Conservation (phyloP, 2,113 vertebrate genomes). For the Nansenia antarctica region DNA sequence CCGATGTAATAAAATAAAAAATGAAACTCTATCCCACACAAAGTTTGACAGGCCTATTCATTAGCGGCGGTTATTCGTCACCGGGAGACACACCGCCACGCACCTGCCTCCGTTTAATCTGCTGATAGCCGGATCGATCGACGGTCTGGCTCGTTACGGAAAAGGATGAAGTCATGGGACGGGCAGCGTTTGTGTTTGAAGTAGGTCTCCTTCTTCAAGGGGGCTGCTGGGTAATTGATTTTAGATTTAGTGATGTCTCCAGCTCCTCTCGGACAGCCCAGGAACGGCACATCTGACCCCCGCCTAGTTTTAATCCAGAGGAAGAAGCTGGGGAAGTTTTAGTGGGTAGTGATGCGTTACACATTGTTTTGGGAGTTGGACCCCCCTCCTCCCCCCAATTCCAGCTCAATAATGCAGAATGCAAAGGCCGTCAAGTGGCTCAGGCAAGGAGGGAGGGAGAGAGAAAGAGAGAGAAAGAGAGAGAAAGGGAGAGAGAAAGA, state of each 20-base stretch:
- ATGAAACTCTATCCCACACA: too few relatives aligned
- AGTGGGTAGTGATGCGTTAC: slow-evolving; percentile 6
- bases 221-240: slow-evolving; percentile 64
- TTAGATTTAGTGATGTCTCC: slow-evolving; percentile 56
- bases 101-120: slow-evolving; percentile 58
- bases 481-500: too few relatives aligned
- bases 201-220: slow-evolving; percentile 50
- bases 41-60: slow-evolving; percentile 41
- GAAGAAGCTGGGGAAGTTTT: slow-evolving; percentile 16
- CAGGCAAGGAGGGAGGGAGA: slow-evolving; percentile 1
- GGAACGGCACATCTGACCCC: slow-evolving; percentile 21
- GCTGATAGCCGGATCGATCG: slow-evolving; percentile 57
- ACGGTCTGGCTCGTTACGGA: slow-evolving; percentile 51
- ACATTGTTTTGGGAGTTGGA: slow-evolving; percentile 22
- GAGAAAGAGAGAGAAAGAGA: too few relatives aligned
- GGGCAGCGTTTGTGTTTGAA: slow-evolving; percentile 55
- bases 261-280: slow-evolving; percentile 21
- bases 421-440: slow-evolving; percentile 20
- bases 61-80: slow-evolving; percentile 56
- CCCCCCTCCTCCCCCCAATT: neutral
- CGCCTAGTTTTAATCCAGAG: slow-evolving; percentile 27
- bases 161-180: slow-evolving; percentile 55
- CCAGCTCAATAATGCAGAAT: neutral
- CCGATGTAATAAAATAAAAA: too few relatives aligned
- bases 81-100: slow-evolving; percentile 7